These are phyloP conservation scores for Drosophila pachea DNA, from an alignment of 1,140 invertebrate species.

Conservation along the genomic window DNA sequence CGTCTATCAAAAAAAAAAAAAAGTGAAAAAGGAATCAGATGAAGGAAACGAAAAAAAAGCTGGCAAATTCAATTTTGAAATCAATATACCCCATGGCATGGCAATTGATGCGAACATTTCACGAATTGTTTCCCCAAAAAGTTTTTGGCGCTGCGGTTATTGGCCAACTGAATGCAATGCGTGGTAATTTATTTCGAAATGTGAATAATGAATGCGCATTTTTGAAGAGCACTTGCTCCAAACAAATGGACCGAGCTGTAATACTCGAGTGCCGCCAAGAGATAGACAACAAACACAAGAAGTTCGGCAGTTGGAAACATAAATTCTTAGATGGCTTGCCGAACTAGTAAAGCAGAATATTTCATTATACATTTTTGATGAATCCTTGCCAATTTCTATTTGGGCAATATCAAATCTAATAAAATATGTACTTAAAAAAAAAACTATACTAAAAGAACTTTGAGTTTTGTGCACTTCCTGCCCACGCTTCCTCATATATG, in stretches of 20 bases:
- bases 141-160: conserved; percentile 28
- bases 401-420: no score
- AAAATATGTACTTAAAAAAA: no score
- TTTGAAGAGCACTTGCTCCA: background rate
- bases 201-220: conserved; percentile 13
- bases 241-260: background rate
- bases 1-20: conserved; percentile 28
- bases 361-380: no score
- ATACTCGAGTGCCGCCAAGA: background rate
- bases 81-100: conserved; percentile 55
- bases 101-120: conserved; percentile 56
- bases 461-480: no score
- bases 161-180: conserved; percentile 16
- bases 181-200: conserved; percentile 15
- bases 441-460: no score
- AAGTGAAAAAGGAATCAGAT: background rate
- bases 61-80: conserved; percentile 60
- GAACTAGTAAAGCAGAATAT: no score
- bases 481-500: no score
- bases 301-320: background rate
- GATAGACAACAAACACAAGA: background rate
- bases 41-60: background rate
- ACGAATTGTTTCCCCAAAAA: conserved; percentile 55
- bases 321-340: background rate
- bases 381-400: no score